Evolutionary conservation across 2,888 invertebrate species (phyloP), one percentile per base, ranked within the genome.

Genomic region (Mesorhabditis spiculigera): DNA sequence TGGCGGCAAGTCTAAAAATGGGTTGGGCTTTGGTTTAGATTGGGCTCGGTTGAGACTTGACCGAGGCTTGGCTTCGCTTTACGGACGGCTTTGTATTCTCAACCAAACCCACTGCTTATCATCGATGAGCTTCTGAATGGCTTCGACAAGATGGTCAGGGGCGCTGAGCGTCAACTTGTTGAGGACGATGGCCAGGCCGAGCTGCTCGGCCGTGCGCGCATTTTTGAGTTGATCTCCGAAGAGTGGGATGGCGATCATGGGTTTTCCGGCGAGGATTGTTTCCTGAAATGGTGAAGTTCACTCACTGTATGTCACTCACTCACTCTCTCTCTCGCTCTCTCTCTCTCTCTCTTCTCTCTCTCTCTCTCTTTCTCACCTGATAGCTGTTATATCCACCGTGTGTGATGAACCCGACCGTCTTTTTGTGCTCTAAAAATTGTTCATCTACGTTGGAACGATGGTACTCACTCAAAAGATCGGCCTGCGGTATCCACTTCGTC

Each of bases 351-450:
- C 28, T 28, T 28, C 28, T 28, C 28, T 28, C 28, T 28, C 28
- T 28, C 28, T 28, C 28, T 1, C 28, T 28, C 28, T 28, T 3
- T 28, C 28, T 28, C 28, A 28, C 28, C 28, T 28, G 28, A 28
- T 28, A 28, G 68, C 92, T 91, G 79, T 92, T 88, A 81, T 91
- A 89, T 0, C 92, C 92, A 0, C 91, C 91, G 83, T 92, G 92
- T 0, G 91, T 90, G 76, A 92, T 89, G 80, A 91, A 92, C 0
- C 90, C 90, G 70, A 89, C 87, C 0, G 91, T 89, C 78, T 91
- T 91, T 0, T 90, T 90, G 84, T 92, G 91, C 3, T 88, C 89
- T 90, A 28, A 28, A 28, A 28, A 28, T 28, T 28, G 28, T 3
- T 28, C 28, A 28, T 28, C 28, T 28, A 28, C 28, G 28, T 28